Percentiles rank a stretch among this genome's conserved stretches.
phyloP scores from a whole-genome alignment of 2,888 invertebrate species.

The Perizoma flavofasciatum region DNA sequence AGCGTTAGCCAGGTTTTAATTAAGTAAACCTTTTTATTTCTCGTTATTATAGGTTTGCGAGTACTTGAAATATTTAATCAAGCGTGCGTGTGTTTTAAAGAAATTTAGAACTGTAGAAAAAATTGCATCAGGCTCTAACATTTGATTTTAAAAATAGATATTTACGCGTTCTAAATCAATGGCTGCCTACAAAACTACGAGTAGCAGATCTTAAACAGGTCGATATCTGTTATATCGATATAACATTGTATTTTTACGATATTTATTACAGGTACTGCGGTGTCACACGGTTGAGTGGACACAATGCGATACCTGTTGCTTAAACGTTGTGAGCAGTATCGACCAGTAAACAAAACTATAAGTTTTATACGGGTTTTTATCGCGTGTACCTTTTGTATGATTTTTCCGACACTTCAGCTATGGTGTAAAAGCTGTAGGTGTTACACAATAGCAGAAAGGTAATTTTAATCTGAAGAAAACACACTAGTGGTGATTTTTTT shows the following conservation, averaged over 20 bases:
- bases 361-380: slow-evolving; percentile 2
- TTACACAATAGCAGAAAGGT: too few relatives aligned
- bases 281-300: slow-evolving; percentile 13
- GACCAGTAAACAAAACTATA: not conserved
- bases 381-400: too few relatives aligned
- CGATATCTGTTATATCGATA: slow-evolving; percentile 1
- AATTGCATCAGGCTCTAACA: too few relatives aligned
- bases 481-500: too few relatives aligned
- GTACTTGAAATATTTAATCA: not conserved
- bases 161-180: too few relatives aligned
- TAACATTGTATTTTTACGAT: slow-evolving; percentile 10
- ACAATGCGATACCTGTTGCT: slow-evolving; percentile 24
- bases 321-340: slow-evolving; percentile 1
- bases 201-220: too few relatives aligned
- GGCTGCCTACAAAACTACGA: not conserved
- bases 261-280: slow-evolving; percentile 19
- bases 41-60: not conserved
- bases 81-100: not conserved
- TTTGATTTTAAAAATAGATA: too few relatives aligned
- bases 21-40: not conserved
- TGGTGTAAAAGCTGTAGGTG: too few relatives aligned
- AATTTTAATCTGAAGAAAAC: too few relatives aligned
- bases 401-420: too few relatives aligned
- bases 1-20: not conserved
- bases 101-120: too few relatives aligned